phyloP scores from a whole-genome alignment of 1,140 invertebrate genomes.

The Heliconius hermathena region DNA sequence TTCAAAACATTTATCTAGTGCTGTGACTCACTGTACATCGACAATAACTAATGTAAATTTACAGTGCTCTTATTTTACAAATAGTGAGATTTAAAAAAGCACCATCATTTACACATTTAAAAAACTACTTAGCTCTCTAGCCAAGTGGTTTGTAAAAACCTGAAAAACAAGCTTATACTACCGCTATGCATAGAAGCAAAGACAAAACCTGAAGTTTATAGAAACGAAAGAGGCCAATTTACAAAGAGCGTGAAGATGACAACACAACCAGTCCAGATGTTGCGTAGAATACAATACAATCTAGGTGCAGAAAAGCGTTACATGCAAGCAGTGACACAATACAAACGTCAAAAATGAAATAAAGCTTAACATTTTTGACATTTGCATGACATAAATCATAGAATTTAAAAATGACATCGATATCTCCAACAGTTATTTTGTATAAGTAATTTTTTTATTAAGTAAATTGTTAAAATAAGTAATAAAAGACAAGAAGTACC shows the following conservation, averaged over 20 bases:
- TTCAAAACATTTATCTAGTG: slow-evolving; percentile 46
- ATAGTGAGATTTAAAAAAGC: slow-evolving; percentile 38
- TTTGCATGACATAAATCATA: slow-evolving; percentile 41
- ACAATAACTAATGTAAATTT: slow-evolving; percentile 33
- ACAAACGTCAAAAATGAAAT: slow-evolving; percentile 50
- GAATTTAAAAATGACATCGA: slow-evolving; percentile 59
- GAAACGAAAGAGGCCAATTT: slow-evolving; percentile 58
- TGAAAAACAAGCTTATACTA: slow-evolving; percentile 46
- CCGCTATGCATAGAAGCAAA: slow-evolving; percentile 40
- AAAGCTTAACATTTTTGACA: slow-evolving; percentile 45
- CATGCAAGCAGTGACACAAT: slow-evolving; percentile 72
- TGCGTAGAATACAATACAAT: slow-evolving; percentile 54
- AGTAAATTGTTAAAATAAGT: slow-evolving; percentile 61
- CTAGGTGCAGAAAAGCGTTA: slow-evolving; percentile 63
- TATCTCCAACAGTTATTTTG: slow-evolving; percentile 55
- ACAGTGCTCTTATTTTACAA: slow-evolving; percentile 43
- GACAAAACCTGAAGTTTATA: slow-evolving; percentile 40
- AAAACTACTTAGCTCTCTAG: slow-evolving; percentile 23
- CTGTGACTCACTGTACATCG: slow-evolving; percentile 39
- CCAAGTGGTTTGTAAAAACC: slow-evolving; percentile 29
- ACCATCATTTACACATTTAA: slow-evolving; percentile 21
- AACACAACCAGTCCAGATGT: slow-evolving; percentile 66
- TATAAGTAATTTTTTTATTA: slow-evolving; percentile 54
- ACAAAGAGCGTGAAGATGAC: slow-evolving; percentile 65
- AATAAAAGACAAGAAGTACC: slow-evolving; percentile 63